Conservation (phyloP, 2,888 invertebrate genomes). For the Desoria tigrina region DNA sequence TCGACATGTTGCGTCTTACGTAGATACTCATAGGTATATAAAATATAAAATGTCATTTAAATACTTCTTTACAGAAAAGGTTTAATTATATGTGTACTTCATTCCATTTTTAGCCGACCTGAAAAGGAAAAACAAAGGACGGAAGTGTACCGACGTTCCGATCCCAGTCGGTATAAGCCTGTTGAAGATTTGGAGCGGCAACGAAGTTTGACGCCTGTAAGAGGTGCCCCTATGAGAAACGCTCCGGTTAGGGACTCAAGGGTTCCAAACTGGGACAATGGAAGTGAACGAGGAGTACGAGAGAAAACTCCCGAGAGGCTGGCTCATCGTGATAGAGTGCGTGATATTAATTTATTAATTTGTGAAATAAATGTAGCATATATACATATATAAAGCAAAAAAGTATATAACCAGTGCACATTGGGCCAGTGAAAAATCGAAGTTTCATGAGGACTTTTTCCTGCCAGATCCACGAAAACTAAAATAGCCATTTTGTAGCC, state of each 20-base stretch:
- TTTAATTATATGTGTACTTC: no score
- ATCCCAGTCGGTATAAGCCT: not conserved
- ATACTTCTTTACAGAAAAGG: no score
- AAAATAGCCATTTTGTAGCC: no score
- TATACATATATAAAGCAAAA: no score
- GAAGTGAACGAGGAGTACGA: slow-evolving; percentile 9
- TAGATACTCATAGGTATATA: not conserved
- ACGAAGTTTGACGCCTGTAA: slow-evolving; percentile 1
- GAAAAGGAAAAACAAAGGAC: not conserved
- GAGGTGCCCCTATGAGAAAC: slow-evolving; percentile 11
- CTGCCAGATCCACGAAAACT: no score
- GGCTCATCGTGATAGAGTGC: not conserved
- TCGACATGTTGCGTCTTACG: not conserved
- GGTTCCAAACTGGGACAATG: slow-evolving; percentile 12
- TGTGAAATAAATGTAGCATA: no score
- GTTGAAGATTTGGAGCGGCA: not conserved
- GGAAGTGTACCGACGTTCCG: not conserved
- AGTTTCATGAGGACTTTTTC: no score
- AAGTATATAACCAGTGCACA: no score
- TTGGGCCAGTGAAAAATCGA: no score
- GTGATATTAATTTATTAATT: no score
- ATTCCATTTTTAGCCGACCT: no score
- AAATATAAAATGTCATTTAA: no score
- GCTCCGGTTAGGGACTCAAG: slow-evolving; percentile 13
- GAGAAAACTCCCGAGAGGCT: not conserved